Percentiles rank a stretch among this genome's conserved stretches.
Conservation (phyloP, 2,888 invertebrate genomes). For the Lochmaea capreae region DNA sequence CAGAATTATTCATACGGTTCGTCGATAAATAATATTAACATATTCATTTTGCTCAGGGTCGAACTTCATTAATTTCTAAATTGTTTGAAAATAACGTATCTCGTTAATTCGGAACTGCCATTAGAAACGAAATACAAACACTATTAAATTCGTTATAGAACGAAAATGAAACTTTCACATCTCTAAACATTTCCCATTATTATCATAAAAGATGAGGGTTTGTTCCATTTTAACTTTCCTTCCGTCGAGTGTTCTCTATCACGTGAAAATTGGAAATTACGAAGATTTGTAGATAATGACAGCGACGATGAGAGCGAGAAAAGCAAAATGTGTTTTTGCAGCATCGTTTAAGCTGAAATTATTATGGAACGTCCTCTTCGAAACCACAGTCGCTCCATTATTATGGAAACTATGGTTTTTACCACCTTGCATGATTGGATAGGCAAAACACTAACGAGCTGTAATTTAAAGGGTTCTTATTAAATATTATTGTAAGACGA, state of each 20-base stretch:
- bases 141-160: neutral
- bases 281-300: conserved; percentile 25
- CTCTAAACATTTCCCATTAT: conserved; percentile 17
- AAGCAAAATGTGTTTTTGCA: conserved; percentile 19
- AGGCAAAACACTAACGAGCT: neutral
- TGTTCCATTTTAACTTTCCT: neutral
- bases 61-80: neutral
- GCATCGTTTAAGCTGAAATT: conserved; percentile 2
- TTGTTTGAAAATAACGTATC: neutral
- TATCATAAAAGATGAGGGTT: conserved; percentile 1
- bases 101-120: neutral
- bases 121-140: neutral
- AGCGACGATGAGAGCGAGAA: neutral
- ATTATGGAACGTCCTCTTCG: neutral
- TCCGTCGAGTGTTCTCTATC: conserved; percentile 10
- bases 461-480: neutral
- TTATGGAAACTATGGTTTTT: conserved; percentile 7
- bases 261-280: conserved; percentile 34
- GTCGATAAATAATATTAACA: too few relatives aligned
- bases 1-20: too few relatives aligned
- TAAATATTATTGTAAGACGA: too few relatives aligned
- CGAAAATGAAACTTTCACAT: conserved; percentile 1
- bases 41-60: too few relatives aligned
- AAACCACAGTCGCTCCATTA: neutral
- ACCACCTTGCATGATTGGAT: neutral